Evolutionary conservation across 2,797 vertebrate genomes (phyloP), one percentile per base, ranked within the genome.

Genomic region (Hemitrygon akajei): DNA sequence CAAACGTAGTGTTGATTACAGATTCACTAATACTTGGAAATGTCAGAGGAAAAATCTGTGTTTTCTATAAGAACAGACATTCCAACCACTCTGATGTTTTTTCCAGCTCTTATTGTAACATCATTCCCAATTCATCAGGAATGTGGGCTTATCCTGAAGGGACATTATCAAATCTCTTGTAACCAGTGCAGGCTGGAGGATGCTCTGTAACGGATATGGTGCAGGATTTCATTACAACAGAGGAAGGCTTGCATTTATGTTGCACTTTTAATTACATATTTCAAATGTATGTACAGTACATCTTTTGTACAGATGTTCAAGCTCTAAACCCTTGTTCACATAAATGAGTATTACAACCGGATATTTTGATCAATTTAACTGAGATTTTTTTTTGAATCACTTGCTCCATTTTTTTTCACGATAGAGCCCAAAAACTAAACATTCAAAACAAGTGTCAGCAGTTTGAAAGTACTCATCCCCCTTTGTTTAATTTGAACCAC

Each of bases 31-130:
- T 69, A 10, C 34, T 89, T 89, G 86, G 86, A 89, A 69, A 89
- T 18, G n/a, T 14, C 34, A 22, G 86, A 37, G 63, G 71, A 73
- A 22, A 89, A 89, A 66, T n/a, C 86, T 89, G 86, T 16, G 69
- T 34, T 89, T 89, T 34, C 63, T 63, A 37, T 69, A 7, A 37
- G 60, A n/a, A 37, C 3, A 34, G 18, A 37, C 63, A 69, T 89
- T 89, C 86, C 86, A 89, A 89, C 30, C 2, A 22, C 86, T 37
- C 9, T 89, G 60, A 89, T 89, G 86, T 69, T 16, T 89, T 89
- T 89, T 69, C n/a, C 86, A 89, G 86, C 60, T 69, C 60, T 89
- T 69, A 37, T 66, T 89, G 20, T n/a, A 14, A 37, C 60, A 69
- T 34, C n/a, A 18, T 37, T 89, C n/a, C 11, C n/a, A 3, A 18